Percentiles rank a stretch among this genome's conserved stretches.
phyloP scores from a whole-genome alignment of 2,888 invertebrate species.

The Pogonocherus hispidulus region DNA sequence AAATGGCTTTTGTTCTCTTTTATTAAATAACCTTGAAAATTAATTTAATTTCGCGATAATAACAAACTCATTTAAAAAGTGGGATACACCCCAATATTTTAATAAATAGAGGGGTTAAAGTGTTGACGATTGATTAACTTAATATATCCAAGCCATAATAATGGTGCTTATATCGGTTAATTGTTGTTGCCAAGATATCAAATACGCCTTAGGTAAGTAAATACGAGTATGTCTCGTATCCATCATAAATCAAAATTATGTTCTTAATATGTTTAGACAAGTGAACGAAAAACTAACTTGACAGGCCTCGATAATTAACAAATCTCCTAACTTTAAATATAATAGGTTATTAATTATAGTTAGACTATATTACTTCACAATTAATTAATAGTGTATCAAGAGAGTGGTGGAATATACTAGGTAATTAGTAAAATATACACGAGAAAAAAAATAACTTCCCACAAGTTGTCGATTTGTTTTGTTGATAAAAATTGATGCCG shows the following conservation, averaged over 20 bases:
- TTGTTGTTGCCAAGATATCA: neutral
- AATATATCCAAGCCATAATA: neutral
- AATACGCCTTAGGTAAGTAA: no score
- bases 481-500: no score
- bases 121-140: neutral
- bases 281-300: neutral
- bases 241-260: neutral
- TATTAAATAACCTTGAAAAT: conserved; percentile 4
- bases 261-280: neutral
- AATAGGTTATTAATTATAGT: neutral
- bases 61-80: neutral
- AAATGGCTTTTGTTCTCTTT: neutral
- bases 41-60: neutral
- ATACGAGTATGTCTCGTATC: neutral
- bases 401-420: no score
- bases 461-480: no score
- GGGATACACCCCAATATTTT: neutral
- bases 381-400: no score
- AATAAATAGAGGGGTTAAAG: neutral
- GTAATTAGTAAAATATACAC: no score
- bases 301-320: neutral
- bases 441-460: no score
- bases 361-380: no score
- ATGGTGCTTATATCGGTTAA: neutral
- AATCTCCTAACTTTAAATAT: neutral